Percentiles rank a stretch among this genome's conserved stretches.
Conservation (phyloP, 2,888 invertebrate species). For the Lasiommata megera region DNA sequence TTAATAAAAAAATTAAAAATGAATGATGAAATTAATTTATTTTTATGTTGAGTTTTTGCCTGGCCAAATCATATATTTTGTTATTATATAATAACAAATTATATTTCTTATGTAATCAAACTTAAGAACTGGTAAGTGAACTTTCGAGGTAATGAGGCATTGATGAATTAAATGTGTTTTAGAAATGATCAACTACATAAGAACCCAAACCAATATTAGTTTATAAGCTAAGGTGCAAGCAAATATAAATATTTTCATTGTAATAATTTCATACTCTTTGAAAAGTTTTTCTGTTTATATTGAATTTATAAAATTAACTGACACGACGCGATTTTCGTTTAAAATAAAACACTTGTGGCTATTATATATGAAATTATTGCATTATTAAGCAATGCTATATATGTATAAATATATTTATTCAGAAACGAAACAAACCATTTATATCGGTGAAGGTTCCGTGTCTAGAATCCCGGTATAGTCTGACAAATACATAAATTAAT, state of each 20-base stretch:
- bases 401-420: slow-evolving; percentile 19
- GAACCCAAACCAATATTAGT: slow-evolving; percentile 13
- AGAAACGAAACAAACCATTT: slow-evolving; percentile 75
- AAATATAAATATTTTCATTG: slow-evolving; percentile 9
- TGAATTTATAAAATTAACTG: not conserved
- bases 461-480: slow-evolving; percentile 79
- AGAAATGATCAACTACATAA: slow-evolving; percentile 5
- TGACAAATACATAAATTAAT: slow-evolving; percentile 76
- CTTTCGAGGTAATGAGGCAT: not conserved
- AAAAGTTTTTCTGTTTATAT: not conserved
- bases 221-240: slow-evolving; percentile 19
- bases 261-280: slow-evolving; percentile 16
- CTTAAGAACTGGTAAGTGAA: not conserved
- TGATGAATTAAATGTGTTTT: not conserved
- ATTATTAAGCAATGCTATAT: slow-evolving; percentile 11
- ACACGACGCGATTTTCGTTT: not conserved
- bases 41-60: too few species aligned
- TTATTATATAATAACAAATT: too few species aligned
- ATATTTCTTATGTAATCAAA: too few species aligned
- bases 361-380: slow-evolving; percentile 25
- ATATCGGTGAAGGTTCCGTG: slow-evolving; percentile 66
- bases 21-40: too few species aligned
- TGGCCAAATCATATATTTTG: too few species aligned
- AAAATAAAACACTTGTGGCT: not conserved
- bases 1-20: too few species aligned